Evolutionary conservation across 2,797 vertebrate genomes (phyloP), one percentile per base, ranked within the genome.

Genomic region (Onychomys arenicola): DNA sequence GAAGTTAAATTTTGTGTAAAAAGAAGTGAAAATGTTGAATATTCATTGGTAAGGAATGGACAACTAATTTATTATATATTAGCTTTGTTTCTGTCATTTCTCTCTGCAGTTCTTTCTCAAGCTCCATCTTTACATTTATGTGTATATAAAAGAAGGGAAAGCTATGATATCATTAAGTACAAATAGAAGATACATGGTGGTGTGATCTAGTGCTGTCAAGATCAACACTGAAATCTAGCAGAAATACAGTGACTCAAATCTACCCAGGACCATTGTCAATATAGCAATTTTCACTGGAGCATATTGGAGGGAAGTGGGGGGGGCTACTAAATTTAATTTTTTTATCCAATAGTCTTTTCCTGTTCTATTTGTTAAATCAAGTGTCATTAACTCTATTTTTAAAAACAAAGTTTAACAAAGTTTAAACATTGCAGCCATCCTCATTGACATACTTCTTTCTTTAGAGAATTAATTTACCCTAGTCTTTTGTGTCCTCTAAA

Each of bases 21-120:
- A 73, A 85, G 84, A 83, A 84, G 5, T 5, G 67, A 55, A 96
- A 89, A 95, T 57, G 2, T 32, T 90, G 6, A 92, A 40, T 92
- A 82, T 71, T 59, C 81, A 71, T 80, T 73, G 81, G 6, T 81
- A 80, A 16, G 4, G 19, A 94, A 86, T 84, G 0, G 10, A 63
- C 95, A 32, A 61, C 6, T 57, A 63, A 75, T 49, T 32, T 59
- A 75, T 88, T 75, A 46, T 71, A 23, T 14, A 88, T 80, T 71
- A 10, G 90, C 7, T 83, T 69, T 93, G 25, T 90, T 96, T 90
- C 40, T 71, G 16, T 84, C 4, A 40, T 73, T 13, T 65, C 2
- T 82, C 4, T 77, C 29, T 69, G 21, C 32, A 23, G 71, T 10
- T 89, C 8, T 77, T 1, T 67, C 1, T 76, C 29, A 65, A 71